A percentile compares a stretch with the other conserved stretches of the same genome.
These are phyloP conservation scores for Diaperis boleti DNA, from an alignment of 2,888 invertebrate species.

Conservation along the genomic window DNA sequence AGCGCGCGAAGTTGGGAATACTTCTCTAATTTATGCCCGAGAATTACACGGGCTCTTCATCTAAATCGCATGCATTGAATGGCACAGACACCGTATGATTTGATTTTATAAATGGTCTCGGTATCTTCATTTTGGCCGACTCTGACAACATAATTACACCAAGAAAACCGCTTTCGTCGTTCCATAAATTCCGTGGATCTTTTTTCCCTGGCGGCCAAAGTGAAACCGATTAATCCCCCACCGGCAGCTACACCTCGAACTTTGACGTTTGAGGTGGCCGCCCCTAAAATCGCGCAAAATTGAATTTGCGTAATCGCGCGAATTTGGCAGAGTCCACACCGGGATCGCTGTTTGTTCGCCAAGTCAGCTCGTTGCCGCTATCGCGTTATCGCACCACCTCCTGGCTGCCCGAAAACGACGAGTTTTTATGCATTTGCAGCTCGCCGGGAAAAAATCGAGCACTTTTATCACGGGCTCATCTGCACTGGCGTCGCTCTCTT, in stretches of 20 bases:
- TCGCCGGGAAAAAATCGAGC: conserved; percentile 43
- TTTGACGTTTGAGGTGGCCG: no score
- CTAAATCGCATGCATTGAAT: conserved; percentile 40
- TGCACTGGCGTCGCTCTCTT: conserved; percentile 28
- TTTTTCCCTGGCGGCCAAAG: no score
- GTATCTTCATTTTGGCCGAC: conserved; percentile 27
- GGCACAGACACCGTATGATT: conserved; percentile 38
- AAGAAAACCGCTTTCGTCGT: no score
- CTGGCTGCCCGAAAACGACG: no score
- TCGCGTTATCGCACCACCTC: conserved; percentile 49
- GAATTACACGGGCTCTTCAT: conserved; percentile 45
- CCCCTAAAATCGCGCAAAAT: conserved; percentile 19
- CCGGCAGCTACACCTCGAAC: no score
- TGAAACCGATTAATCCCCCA: no score
- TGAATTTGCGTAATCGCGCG: conserved; percentile 25
- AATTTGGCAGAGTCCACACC: conserved; percentile 37
- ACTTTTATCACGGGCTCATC: conserved; percentile 40
- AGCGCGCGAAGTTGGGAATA: conserved; percentile 36
- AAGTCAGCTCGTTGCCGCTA: conserved; percentile 48
- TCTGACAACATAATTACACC: conserved; percentile 36
- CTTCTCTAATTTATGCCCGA: conserved; percentile 49
- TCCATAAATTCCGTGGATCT: no score
- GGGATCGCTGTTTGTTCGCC: conserved; percentile 48
- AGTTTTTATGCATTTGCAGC: conserved; percentile 49
- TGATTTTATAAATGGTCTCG: conserved; percentile 33